Evolutionary conservation across 2,797 vertebrate species (phyloP).

Genomic region (Lutra lutra): DNA sequence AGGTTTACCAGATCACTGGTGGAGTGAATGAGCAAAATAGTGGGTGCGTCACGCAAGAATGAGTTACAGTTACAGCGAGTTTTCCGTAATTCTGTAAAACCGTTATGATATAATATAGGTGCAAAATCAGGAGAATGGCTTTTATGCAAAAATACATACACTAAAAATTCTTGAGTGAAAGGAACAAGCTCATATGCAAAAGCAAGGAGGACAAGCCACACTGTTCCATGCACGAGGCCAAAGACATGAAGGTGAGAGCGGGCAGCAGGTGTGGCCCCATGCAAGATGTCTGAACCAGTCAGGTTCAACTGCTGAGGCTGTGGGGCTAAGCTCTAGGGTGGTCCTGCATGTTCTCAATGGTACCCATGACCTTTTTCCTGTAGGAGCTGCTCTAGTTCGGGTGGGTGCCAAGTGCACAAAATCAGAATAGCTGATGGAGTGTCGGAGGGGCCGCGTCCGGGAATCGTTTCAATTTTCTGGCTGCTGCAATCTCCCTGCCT

Average conservation of each 20-base stretch:
- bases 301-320: fast-evolving
- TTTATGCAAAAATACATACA: background rate
- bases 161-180: background rate
- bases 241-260: fast-evolving
- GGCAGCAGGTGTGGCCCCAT: fast-evolving
- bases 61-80: fast-evolving
- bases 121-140: background rate
- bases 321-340: fast-evolving
- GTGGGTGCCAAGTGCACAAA: too few relatives aligned
- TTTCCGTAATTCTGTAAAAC: background rate
- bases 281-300: fast-evolving
- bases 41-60: fast-evolving
- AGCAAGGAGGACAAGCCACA: background rate
- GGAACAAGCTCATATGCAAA: background rate
- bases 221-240: fast-evolving
- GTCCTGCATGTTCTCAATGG: fast-evolving
- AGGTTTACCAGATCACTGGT: fast-evolving
- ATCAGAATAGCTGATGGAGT: fast-evolving
- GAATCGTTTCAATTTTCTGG: fast-evolving
- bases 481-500: fast-evolving
- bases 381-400: background rate
- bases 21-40: fast-evolving
- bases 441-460: fast-evolving
- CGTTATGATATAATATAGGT: fast-evolving
- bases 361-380: background rate